These are phyloP conservation scores for Sialis lutaria DNA, from an alignment of 2,888 invertebrate genomes.

Conservation along the genomic window DNA sequence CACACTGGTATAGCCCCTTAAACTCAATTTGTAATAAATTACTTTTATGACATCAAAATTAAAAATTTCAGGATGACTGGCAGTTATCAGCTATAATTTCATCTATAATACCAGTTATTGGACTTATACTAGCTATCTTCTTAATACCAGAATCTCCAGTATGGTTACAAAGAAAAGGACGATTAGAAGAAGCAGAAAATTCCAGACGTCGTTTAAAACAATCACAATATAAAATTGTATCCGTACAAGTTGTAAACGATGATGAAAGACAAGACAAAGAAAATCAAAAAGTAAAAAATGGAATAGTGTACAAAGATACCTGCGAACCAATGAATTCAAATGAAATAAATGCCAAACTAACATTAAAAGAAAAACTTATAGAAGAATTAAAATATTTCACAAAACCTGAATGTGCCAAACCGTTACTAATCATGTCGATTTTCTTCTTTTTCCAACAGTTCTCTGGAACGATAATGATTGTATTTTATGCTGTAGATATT, in stretches of 20 bases:
- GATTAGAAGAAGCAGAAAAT: constrained; percentile 26
- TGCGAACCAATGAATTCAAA: too few relatives aligned
- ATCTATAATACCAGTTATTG: constrained; percentile 24
- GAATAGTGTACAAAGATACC: too few relatives aligned
- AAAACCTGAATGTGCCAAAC: constrained; percentile 17
- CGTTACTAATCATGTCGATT: constrained; percentile 27
- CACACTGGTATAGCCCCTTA: too few relatives aligned
- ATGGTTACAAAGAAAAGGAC: constrained; percentile 30
- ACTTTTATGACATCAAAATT: too few relatives aligned
- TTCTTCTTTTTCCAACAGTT: constrained; percentile 41
- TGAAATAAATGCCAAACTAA: too few relatives aligned
- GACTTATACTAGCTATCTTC: constrained; percentile 22
- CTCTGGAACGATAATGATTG: constrained; percentile 33
- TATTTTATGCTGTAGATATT: constrained; percentile 37
- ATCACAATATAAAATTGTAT: too few relatives aligned
- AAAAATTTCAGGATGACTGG: constrained; percentile 26
- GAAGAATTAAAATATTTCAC: too few relatives aligned
- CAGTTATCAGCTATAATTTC: constrained; percentile 25
- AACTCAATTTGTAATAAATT: too few relatives aligned
- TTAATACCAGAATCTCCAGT: constrained; percentile 34
- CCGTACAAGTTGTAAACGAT: too few relatives aligned
- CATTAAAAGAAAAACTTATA: too few relatives aligned
- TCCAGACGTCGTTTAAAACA: not conserved
- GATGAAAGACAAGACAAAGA: too few relatives aligned
- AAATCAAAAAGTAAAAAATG: too few relatives aligned